A percentile compares a stretch with the other conserved stretches of the same genome.
Conservation (phyloP, 2,888 invertebrate genomes). For the Bembecia ichneumoniformis region DNA sequence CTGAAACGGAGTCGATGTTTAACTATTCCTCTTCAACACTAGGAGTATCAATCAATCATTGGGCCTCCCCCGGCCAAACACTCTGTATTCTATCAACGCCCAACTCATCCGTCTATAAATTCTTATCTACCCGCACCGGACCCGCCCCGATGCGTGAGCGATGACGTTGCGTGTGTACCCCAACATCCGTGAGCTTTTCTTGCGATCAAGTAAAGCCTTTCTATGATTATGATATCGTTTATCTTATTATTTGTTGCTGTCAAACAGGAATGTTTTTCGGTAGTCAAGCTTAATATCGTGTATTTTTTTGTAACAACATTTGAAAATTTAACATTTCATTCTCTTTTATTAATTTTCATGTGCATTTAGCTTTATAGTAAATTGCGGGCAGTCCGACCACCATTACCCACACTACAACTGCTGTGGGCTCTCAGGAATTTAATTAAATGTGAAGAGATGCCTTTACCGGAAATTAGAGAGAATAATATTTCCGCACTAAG, state of each 20-base stretch:
- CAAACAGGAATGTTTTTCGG: not conserved
- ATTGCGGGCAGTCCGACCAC: not conserved
- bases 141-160: conserved; percentile 45
- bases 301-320: no score
- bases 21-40: conserved; percentile 33
- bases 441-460: conserved; percentile 31
- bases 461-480: conserved; percentile 11
- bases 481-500: conserved; percentile 27
- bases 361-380: not conserved
- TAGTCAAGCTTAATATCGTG: no score
- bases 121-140: conserved; percentile 51
- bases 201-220: conserved; percentile 18
- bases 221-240: conserved; percentile 27
- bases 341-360: not conserved
- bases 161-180: conserved; percentile 49
- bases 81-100: conserved; percentile 57
- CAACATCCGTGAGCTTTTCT: conserved; percentile 22
- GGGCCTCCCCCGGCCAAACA: conserved; percentile 34
- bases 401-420: not conserved
- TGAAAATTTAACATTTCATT: no score
- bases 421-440: conserved; percentile 27
- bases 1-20: conserved; percentile 22
- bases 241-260: conserved; percentile 16
- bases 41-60: conserved; percentile 53
- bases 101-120: conserved; percentile 57